phyloP scores from a whole-genome alignment of 1,140 invertebrate species.

The Berghia stephanieae region DNA sequence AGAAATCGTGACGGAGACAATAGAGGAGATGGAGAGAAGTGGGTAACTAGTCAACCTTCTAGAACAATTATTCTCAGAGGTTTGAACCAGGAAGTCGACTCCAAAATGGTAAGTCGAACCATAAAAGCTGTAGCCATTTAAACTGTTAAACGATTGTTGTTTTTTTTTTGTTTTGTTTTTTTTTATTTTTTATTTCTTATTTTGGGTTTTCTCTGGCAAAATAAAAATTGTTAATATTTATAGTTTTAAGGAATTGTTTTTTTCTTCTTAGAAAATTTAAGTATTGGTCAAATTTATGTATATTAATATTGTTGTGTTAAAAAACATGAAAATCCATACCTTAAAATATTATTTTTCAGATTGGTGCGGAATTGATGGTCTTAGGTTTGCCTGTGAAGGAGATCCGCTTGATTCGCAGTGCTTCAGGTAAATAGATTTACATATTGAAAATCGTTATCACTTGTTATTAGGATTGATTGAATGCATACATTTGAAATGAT shows the following conservation, averaged over 20 bases:
- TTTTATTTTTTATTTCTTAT: not conserved
- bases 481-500: too few species aligned
- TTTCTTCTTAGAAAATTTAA: too few species aligned
- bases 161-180: not conserved
- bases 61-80: conserved; percentile 27
- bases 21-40: conserved; percentile 18
- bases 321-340: too few species aligned
- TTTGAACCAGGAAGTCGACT: conserved; percentile 6
- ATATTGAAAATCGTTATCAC: not conserved
- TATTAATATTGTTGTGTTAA: too few species aligned
- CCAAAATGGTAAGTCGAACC: conserved; percentile 32
- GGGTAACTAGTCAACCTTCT: conserved; percentile 24
- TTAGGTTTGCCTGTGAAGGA: conserved; percentile 75
- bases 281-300: too few species aligned
- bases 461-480: too few species aligned
- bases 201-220: not conserved
- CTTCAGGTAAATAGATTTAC: conserved; percentile 76
- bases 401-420: conserved; percentile 84
- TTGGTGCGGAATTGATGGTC: conserved; percentile 58
- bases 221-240: not conserved
- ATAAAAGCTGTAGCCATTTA: not conserved
- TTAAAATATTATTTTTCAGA: conserved; percentile 58
- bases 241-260: not conserved
- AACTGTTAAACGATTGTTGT: not conserved
- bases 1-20: conserved; percentile 10